phyloP scores from a whole-genome alignment of 2,113 vertebrate genomes.

The Triplophysa tibetana region DNA sequence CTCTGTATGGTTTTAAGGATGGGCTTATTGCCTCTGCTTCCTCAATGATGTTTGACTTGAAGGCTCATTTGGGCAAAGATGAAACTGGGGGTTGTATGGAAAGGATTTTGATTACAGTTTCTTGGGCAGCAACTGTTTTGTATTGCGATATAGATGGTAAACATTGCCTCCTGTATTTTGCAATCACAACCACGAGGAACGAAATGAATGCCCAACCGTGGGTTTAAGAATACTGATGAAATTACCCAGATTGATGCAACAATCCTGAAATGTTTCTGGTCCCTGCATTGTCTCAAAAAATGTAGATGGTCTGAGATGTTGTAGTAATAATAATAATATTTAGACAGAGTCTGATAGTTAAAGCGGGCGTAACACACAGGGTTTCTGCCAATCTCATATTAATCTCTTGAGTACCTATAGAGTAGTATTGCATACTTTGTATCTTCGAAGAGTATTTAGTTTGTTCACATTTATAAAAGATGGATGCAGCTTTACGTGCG shows the following conservation, averaged over 20 bases:
- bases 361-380: too few species aligned
- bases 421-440: too few species aligned
- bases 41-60: slow-evolving; percentile 16
- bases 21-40: slow-evolving; percentile 43
- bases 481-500: too few species aligned
- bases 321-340: too few species aligned
- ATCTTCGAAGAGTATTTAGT: too few species aligned
- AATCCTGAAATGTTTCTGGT: background rate
- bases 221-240: background rate
- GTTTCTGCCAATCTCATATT: too few species aligned
- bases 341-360: too few species aligned
- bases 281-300: background rate
- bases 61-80: slow-evolving; percentile 49
- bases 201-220: background rate
- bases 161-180: background rate
- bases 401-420: too few species aligned
- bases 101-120: background rate
- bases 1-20: slow-evolving; percentile 26
- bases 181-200: too few species aligned
- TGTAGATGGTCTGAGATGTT: too few species aligned
- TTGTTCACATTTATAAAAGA: too few species aligned
- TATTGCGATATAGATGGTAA: background rate
- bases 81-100: background rate
- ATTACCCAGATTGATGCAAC: background rate
- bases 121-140: background rate